phyloP scores from a whole-genome alignment of 2,113 vertebrate species.

The Murina feae region DNA sequence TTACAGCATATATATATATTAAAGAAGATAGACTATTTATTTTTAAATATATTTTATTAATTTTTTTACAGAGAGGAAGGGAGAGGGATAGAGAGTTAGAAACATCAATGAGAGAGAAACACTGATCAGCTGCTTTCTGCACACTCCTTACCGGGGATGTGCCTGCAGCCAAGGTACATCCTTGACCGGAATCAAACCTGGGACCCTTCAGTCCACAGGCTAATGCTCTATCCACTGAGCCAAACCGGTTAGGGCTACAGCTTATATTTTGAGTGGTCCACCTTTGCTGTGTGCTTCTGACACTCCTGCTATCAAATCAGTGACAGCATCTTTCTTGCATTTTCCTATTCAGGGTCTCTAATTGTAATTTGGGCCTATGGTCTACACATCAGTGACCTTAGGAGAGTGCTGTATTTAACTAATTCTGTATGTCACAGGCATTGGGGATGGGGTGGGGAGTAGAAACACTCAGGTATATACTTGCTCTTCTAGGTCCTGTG shows the following conservation, averaged over 20 bases:
- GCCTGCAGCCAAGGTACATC: too few relatives aligned
- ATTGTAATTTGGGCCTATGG: background rate
- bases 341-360: background rate
- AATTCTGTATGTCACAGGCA: background rate
- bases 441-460: background rate
- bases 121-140: too few relatives aligned
- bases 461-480: background rate
- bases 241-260: too few relatives aligned
- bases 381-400: background rate
- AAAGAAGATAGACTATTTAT: too few relatives aligned
- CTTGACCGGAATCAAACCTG: too few relatives aligned
- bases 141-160: too few relatives aligned
- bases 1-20: background rate
- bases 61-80: too few relatives aligned
- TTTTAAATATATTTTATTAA: too few relatives aligned
- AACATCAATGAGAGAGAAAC: too few relatives aligned
- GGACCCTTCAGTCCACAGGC: too few relatives aligned
- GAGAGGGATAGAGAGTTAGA: too few relatives aligned
- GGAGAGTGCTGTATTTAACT: background rate
- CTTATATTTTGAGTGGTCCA: background rate
- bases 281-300: background rate
- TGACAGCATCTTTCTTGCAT: background rate
- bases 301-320: background rate
- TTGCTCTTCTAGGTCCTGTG: background rate
- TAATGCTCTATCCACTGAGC: too few relatives aligned